Evolutionary conservation across 2,113 vertebrate species (phyloP).

Genomic region (Ia io): DNA sequence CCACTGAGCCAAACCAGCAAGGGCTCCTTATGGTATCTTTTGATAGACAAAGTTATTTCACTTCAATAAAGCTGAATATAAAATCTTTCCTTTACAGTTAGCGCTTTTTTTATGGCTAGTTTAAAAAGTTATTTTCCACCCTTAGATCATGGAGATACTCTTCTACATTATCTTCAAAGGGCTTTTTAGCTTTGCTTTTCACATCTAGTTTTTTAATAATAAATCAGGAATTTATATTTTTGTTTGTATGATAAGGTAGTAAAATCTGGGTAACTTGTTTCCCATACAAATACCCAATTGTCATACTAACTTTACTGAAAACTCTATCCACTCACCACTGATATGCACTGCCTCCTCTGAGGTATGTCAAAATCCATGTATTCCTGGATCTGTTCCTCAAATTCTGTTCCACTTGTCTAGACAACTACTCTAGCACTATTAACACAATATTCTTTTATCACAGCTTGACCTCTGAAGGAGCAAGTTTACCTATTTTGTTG

Average conservation of each 20-base stretch:
- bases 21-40: neutral
- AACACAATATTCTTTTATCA: neutral
- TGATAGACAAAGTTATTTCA: neutral
- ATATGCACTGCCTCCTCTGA: neutral
- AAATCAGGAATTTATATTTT: neutral
- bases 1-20: no score
- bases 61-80: neutral
- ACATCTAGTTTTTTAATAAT: neutral
- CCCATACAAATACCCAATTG: neutral
- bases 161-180: neutral
- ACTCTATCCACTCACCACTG: neutral
- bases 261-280: neutral
- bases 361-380: neutral
- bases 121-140: neutral
- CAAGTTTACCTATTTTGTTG: neutral
- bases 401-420: neutral
- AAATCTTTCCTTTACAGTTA: neutral
- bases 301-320: constrained; percentile 8
- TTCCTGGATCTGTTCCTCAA: neutral
- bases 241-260: neutral
- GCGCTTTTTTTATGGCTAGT: neutral
- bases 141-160: neutral
- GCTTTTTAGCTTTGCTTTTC: neutral
- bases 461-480: neutral
- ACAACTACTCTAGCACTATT: neutral